Conservation (phyloP, 2,797 vertebrate species). For the Sandelia bainsii region DNA sequence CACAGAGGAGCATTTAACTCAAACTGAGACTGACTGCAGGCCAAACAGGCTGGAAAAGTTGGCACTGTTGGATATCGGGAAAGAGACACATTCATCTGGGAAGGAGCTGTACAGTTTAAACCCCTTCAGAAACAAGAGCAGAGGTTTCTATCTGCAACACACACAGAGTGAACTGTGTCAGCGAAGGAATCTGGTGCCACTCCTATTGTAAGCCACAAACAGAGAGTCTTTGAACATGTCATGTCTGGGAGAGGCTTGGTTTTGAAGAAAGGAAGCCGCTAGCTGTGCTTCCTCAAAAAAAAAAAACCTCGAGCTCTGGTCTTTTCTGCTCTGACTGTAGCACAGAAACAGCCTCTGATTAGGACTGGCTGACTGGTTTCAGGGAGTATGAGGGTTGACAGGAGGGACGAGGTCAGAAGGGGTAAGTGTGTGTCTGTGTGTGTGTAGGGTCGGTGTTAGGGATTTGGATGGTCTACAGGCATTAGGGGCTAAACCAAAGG, state of each 20-base stretch:
- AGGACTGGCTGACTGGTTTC: slow-evolving; percentile 36
- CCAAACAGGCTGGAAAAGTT: not conserved
- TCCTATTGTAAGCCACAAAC: slow-evolving; percentile 64
- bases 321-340: slow-evolving; percentile 6
- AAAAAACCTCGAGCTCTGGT: not conserved
- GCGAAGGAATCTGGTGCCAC: slow-evolving; percentile 37
- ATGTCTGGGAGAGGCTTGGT: slow-evolving; percentile 65
- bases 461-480: slow-evolving; percentile 40
- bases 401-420: slow-evolving; percentile 37
- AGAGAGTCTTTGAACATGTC: slow-evolving; percentile 75
- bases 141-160: slow-evolving; percentile 7
- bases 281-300: slow-evolving; percentile 30
- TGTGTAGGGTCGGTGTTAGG: slow-evolving; percentile 3
- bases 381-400: slow-evolving; percentile 19
- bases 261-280: slow-evolving; percentile 33
- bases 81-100: slow-evolving; percentile 1
- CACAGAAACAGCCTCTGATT: slow-evolving; percentile 4
- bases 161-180: slow-evolving; percentile 45
- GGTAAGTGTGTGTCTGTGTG: slow-evolving; percentile 6
- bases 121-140: slow-evolving; percentile 8
- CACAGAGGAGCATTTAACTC: slow-evolving; percentile 60
- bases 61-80: slow-evolving; percentile 11
- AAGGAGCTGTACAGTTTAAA: not conserved
- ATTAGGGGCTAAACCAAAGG: slow-evolving; percentile 30
- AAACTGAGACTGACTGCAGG: slow-evolving; percentile 26